These are phyloP conservation scores for Leptodactylus fuscus DNA, from an alignment of 2,113 vertebrate genomes.

Conservation along the genomic window DNA sequence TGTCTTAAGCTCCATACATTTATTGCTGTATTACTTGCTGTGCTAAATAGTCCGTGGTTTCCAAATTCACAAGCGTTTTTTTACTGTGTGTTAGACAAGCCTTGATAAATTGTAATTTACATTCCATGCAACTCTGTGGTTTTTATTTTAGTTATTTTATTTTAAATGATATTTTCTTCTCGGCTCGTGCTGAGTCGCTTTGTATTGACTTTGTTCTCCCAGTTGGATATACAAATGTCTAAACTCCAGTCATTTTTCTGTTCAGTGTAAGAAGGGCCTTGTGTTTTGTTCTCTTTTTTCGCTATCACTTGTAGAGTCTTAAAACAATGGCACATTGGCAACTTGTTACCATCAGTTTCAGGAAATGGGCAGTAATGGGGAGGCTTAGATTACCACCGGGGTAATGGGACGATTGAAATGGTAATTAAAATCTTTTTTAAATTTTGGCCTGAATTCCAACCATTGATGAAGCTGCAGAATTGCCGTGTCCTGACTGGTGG, in stretches of 20 bases:
- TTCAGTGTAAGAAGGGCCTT: not conserved
- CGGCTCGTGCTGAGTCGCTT: not conserved
- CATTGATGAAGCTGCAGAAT: no score
- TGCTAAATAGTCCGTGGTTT: conserved; percentile 39
- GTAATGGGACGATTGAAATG: no score
- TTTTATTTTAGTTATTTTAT: conserved; percentile 5
- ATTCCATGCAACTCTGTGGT: not conserved
- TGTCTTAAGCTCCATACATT: conserved; percentile 17
- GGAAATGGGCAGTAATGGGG: no score
- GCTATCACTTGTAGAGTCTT: not conserved
- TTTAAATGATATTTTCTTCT: not conserved
- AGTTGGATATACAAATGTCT: not conserved
- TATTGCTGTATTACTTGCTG: conserved; percentile 51
- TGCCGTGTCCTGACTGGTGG: no score
- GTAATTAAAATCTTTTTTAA: no score
- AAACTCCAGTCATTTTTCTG: not conserved
- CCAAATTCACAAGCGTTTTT: conserved; percentile 17
- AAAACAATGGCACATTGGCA: no score
- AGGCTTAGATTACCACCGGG: no score
- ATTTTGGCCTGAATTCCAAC: no score
- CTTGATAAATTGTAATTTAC: not conserved
- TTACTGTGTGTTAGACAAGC: not conserved
- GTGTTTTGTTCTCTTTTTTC: not conserved
- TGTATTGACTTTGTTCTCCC: not conserved
- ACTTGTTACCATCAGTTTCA: no score